Base-by-base conservation (phyloP, 2,888 invertebrate genomes). In the Pollenia amentaria region DNA sequence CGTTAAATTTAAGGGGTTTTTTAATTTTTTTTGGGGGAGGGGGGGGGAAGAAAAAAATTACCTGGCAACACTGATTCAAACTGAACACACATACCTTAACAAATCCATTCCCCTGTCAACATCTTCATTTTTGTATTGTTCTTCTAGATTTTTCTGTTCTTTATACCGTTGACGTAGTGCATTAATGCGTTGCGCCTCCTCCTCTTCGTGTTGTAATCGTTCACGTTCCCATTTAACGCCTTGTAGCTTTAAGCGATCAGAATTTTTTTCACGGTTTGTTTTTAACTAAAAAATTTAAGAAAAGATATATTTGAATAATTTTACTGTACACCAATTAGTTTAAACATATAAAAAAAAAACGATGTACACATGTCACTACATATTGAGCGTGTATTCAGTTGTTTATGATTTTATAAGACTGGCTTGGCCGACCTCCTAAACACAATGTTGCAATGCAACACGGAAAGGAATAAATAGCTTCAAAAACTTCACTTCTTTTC, bases 161-260 rank as follows among this genome's bases (percentile, higher is more conserved):
- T 89, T 89, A 14, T 89, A 88, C 4, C 90, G 89, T 53, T 90
- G 89, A n/a, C 89, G 89, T 14, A 91, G 83, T 87, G 90, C 89
- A 48, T 90, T 89, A 87, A 91, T 87, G 53, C 91, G 90, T 83
- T 90, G 89, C 9, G 89, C 89, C 81, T 93, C 93, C 55, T 91
- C 89, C 84, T 92, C 91, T 44, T 93, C 92, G 83, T 92, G 91
- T 16, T 91, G 90, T 10, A 91, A 72, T 3, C 93, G 90, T 87
- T 93, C 93, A 11, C 91, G 90, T 86, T 94, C 93, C 94, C 93
- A 93, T 87, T 93, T 93, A 9, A 91, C 90, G 72, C 93, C 93
- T 87, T 93, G 93, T 16, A 91, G 89, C 75, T 92, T 90, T 69
- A 93, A 89, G n/a, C 91, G 92, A 79, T 93, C 93, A 1, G 93